Conservation (phyloP, 2,888 invertebrate species). For the Tenthredo notha region DNA sequence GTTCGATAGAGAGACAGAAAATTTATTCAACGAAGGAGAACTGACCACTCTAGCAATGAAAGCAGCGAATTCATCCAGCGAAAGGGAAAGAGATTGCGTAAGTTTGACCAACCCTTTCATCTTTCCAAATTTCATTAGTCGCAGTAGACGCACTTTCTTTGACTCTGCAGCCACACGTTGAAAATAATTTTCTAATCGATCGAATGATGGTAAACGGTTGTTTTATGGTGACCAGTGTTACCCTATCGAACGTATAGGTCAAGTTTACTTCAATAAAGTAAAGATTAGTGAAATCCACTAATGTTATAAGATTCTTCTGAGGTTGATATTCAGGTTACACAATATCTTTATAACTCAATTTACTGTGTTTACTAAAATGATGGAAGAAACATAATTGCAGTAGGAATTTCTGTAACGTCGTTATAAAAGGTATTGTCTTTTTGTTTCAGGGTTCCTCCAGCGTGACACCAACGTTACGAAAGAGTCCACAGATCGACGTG, state of each 20-base stretch:
- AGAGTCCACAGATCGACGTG: slow-evolving; percentile 84
- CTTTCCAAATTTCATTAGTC: background rate
- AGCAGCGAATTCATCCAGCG: slow-evolving; percentile 66
- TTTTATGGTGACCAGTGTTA: background rate
- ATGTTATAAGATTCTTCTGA: background rate
- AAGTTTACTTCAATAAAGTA: background rate
- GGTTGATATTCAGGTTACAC: no score
- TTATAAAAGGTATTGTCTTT: background rate
- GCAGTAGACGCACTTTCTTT: background rate
- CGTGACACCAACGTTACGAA: slow-evolving; percentile 65
- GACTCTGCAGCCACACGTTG: slow-evolving; percentile 4
- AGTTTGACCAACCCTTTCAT: slow-evolving; percentile 54
- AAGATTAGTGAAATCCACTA: no score
- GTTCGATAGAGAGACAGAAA: slow-evolving; percentile 79
- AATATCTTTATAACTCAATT: no score
- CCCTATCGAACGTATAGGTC: background rate
- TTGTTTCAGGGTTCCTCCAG: slow-evolving; percentile 61
- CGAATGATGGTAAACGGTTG: background rate
- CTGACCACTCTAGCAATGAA: slow-evolving; percentile 67
- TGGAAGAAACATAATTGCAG: background rate
- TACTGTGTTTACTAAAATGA: no score
- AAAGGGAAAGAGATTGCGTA: slow-evolving; percentile 72
- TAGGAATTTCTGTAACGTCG: background rate
- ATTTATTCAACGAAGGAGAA: slow-evolving; percentile 77
- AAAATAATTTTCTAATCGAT: background rate